Evolutionary conservation across 2,888 invertebrate species (phyloP).

Genomic region (Vandiemenella viatica): DNA sequence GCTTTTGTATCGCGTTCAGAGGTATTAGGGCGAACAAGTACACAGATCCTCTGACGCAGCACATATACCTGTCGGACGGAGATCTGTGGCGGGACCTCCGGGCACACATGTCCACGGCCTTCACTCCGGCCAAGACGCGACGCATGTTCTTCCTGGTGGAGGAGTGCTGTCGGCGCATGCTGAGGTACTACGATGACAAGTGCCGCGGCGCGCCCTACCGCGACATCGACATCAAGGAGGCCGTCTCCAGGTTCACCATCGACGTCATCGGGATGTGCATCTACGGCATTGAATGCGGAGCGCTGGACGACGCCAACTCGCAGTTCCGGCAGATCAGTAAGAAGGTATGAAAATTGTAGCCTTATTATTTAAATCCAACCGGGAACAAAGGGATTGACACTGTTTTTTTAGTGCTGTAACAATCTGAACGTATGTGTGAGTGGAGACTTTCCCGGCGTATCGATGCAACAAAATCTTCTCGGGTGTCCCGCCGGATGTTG

Average conservation of each 20-base stretch:
- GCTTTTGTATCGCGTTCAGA: too few species aligned
- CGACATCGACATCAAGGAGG: slow-evolving; percentile 18
- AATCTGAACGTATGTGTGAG: too few species aligned
- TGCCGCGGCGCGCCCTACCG: slow-evolving; percentile 23
- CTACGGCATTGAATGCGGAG: slow-evolving; percentile 31
- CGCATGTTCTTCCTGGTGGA: slow-evolving; percentile 44
- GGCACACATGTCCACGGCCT: slow-evolving; percentile 46
- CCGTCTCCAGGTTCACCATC: slow-evolving; percentile 25
- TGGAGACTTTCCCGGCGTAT: too few species aligned
- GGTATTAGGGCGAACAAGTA: background rate
- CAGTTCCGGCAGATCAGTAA: too few species aligned
- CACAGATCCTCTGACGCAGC: background rate
- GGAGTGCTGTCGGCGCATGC: slow-evolving; percentile 37
- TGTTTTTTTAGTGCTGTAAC: too few species aligned
- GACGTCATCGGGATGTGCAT: slow-evolving; percentile 33
- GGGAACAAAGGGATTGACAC: too few species aligned
- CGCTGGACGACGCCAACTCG: too few species aligned
- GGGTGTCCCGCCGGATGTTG: too few species aligned
- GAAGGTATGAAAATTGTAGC: too few species aligned
- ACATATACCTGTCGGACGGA: background rate
- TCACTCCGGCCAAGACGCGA: slow-evolving; percentile 50
- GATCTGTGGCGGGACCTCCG: slow-evolving; percentile 46
- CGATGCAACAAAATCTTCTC: too few species aligned
- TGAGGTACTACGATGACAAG: too few species aligned
- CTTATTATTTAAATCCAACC: too few species aligned